These are phyloP conservation scores for Biston stratarius DNA, from an alignment of 2,888 invertebrate species.

Conservation along the genomic window DNA sequence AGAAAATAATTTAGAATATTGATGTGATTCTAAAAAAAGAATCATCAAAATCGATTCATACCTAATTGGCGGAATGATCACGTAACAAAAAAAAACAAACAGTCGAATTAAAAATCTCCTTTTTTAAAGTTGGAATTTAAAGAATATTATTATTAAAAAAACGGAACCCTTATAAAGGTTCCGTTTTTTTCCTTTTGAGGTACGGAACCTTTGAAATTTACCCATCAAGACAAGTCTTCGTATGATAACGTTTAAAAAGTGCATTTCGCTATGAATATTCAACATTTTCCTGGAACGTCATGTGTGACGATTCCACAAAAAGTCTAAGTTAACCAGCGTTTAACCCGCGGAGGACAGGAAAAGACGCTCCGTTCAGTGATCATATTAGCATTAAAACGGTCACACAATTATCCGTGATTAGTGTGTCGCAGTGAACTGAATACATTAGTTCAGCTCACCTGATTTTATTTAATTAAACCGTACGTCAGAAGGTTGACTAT, in stretches of 20 bases:
- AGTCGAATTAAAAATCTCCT: too few relatives aligned
- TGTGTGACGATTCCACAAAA: conserved; percentile 29
- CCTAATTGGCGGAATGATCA: too few relatives aligned
- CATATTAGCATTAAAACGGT: conserved; percentile 82
- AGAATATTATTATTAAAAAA: too few relatives aligned
- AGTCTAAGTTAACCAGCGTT: conserved; percentile 23
- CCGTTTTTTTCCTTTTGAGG: too few relatives aligned
- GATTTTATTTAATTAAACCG: conserved; percentile 84
- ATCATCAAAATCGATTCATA: too few relatives aligned
- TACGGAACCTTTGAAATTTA: neutral
- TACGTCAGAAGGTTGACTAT: conserved; percentile 38
- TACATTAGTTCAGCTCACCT: conserved; percentile 86
- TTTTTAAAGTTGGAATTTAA: too few relatives aligned
- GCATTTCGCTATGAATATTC: conserved; percentile 24
- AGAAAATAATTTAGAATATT: too few relatives aligned
- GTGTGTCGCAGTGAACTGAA: conserved; percentile 82
- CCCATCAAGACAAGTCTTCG: neutral
- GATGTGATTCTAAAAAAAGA: too few relatives aligned
- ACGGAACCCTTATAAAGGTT: too few relatives aligned
- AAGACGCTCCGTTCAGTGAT: conserved; percentile 55
- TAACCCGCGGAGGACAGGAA: conserved; percentile 50
- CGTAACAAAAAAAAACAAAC: too few relatives aligned
- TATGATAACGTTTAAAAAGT: neutral
- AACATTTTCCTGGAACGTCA: conserved; percentile 15
- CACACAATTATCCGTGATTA: conserved; percentile 82